Base-by-base conservation (phyloP, 2,797 vertebrate species). In the Sylvia borin region DNA sequence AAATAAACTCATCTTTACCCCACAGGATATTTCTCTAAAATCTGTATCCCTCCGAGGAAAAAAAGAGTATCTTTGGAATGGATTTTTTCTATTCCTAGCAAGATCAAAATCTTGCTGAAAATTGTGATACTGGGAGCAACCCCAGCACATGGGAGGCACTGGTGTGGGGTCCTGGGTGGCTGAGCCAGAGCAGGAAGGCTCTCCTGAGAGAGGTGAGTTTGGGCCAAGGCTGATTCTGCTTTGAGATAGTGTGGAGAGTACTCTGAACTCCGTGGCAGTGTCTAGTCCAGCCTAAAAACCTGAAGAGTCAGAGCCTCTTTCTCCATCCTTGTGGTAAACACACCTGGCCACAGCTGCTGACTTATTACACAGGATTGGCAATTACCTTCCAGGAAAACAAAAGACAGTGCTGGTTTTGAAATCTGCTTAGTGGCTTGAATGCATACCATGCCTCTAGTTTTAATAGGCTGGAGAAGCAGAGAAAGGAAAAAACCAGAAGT, bases 211-310 rank as follows among this genome's bases (percentile, higher is more conserved):
- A 21, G 3, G 1, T 8, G 34, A 54, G 38, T 2, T 19, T 34
- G 43, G 53, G 25, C 40, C 40, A 61, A 27, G 47, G 51, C 43
- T 74, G 24, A 20, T n/a, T 42, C 42, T 77, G 31, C 68, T 72
- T 61, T 2, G 1, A 36, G 34, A n/a, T 2, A 1, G 3, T 2
- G 1, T 13, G 12, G n/a, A 48, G 27, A 54, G 14, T 3, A 11
- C 43, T 76, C 60, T 50, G 26, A 18, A 62, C 22, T n/a, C 47
- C 70, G 38, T 12, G n/a, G 17, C n/a, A 83, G 17, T 4, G 7
- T 7, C 20, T 29, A 61, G 79, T 13, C 24, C 90, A 68, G 53
- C 38, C 55, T 48, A 8, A 73, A 77, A 27, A 7, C 18, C 26
- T 5, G 48, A 58, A 31, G 47, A 21, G 25, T 25, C 38, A 65